Base-by-base conservation (phyloP, 2,888 invertebrate species). In the Papilio demoleus region DNA sequence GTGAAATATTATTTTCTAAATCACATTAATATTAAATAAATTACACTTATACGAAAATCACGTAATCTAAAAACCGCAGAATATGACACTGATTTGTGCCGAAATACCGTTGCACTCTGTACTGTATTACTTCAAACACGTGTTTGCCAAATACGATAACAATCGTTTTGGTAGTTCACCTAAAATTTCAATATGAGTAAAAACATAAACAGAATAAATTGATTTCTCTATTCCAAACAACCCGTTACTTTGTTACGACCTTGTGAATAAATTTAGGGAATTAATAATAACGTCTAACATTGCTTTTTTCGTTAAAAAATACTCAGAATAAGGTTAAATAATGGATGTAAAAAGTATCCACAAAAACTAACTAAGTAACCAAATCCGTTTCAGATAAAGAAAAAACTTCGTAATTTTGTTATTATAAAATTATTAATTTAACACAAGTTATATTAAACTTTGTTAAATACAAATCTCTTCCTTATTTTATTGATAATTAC, bases 41-140 rank as follows among this genome's bases (percentile, higher is more conserved):
- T 56, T 56, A 31, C 4, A 27, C 27, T 45, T 45, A 47, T 22
- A 19, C 11, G 17, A n/a, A 31, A 56, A 56, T 56, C 31, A 56
- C 53, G 53, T 56, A n/a, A 31, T 2, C 53, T 31, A 56, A 56
- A 31, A n/a, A 31, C 53, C 53, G 31, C 53, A 56, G 17, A 56
- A 68, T 68, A 70, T 70, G 58, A 67, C 64, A 67, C 65, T 47
- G 71, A 78, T 83, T 77, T 75, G 61, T 71, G 73, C 74, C 73
- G 70, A 71, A 73, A 74, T 77, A 77, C 78, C 79, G 77, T 78
- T 78, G 70, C 71, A 62, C 65, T 72, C 75, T 73, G 77, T 78
- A 79, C 79, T 73, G 77, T 78, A 79, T 78, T 79, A 79, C 80
- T 78, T 74, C 74, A 73, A 70, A 70, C 70, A 31, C 53, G 31